Evolutionary conservation across 2,113 vertebrate genomes (phyloP), one percentile per base, ranked within the genome.

Genomic region (Tragelaphus strepsiceros): DNA sequence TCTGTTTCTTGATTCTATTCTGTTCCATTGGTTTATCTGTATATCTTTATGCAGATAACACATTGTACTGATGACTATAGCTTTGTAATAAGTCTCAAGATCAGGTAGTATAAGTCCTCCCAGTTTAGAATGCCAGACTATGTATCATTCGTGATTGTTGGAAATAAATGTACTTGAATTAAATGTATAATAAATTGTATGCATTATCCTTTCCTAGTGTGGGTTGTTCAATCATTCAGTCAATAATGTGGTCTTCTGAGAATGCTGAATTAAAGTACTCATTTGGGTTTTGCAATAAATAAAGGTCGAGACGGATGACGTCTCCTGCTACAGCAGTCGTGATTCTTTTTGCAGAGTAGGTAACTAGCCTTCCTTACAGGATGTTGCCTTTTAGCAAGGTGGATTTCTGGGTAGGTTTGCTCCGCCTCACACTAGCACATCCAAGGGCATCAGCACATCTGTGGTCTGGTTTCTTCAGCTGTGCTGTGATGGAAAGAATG

Each of bases 141-240:
- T 81, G 43, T 56, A 92, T 96, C 81, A 88, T 86, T 53, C 92
- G 32, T 93, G 85, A 83, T 82, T 94, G n/a, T 28, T 97, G 64
- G 61, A 97, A 98, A 96, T 80, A 95, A 92, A 92, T 93, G 94
- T 92, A 67, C 85, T 97, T 97, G 91, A 93, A 97, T 98, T 95
- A 95, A 98, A 90, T 94, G 96, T 96, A 93, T 98, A 95, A 97
- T 95, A 94, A 97, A 96, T 94, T 86, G 89, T 93, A 97, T 95
- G 90, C 71, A 88, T 97, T 97, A 97, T 96, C 88, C 59, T 78
- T 96, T 77, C 92, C 67, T 88, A 81, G 19, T 56, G 62, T 64
- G 85, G 90, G 77, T 82, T 98, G 77, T 58, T 97, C 81, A 35
- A 5, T 97, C 62, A 82, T 28, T 94, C 62, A 43, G 80, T 95